Conservation (phyloP, 1,140 invertebrate species). For the Sminthurinus signatus region DNA sequence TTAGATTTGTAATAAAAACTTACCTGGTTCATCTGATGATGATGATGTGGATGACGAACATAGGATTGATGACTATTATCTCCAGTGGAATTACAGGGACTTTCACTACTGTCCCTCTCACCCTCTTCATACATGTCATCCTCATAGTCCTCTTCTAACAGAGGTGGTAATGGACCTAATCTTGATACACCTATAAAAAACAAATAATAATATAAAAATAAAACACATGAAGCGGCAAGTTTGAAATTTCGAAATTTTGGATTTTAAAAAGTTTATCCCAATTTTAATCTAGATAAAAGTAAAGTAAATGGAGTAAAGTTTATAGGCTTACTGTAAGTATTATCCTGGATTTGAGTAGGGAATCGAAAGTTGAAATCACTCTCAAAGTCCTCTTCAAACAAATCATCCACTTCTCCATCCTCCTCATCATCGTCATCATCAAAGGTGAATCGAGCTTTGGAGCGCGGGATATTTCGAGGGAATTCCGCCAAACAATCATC, state of each 20-base stretch:
- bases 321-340: constrained; percentile 41
- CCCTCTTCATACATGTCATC: constrained; percentile 38
- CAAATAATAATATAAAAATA: no score
- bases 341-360: constrained; percentile 38
- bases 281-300: no score
- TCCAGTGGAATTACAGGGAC: constrained; percentile 14
- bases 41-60: not conserved
- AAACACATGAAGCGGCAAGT: no score
- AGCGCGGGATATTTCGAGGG: constrained; percentile 18
- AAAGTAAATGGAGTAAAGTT: no score
- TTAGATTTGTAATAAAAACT: not conserved
- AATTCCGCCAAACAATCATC: constrained; percentile 29
- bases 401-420: constrained; percentile 35
- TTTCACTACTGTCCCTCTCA: constrained; percentile 6
- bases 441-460: constrained; percentile 36
- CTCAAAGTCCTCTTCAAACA: constrained; percentile 40
- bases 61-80: not conserved
- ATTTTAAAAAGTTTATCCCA: no score
- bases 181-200: constrained; percentile 33
- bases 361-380: constrained; percentile 39
- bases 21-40: constrained; percentile 9
- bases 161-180: constrained; percentile 34
- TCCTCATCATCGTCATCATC: constrained; percentile 39
- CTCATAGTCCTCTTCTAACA: constrained; percentile 38
- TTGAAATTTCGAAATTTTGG: no score